Percentiles rank a stretch among this genome's conserved stretches.
phyloP scores from a whole-genome alignment of 2,888 invertebrate species.

The Epiblema foenella region DNA sequence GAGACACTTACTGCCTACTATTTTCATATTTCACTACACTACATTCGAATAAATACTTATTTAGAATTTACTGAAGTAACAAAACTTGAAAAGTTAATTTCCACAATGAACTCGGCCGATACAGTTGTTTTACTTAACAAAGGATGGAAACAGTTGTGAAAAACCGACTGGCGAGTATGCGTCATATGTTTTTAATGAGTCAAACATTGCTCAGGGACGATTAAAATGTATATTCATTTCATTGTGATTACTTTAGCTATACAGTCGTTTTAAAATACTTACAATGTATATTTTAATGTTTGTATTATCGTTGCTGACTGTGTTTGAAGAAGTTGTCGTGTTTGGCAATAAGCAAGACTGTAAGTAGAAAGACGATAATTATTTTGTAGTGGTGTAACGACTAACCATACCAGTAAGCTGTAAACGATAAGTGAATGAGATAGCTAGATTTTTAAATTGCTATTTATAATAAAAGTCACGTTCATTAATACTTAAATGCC shows the following conservation, averaged over 20 bases:
- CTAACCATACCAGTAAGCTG: no score
- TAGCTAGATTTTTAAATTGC: no score
- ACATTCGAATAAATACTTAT: slow-evolving; percentile 1
- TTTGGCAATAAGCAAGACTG: slow-evolving; percentile 9
- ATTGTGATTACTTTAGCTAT: background rate
- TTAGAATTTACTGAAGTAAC: background rate
- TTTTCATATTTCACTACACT: slow-evolving; percentile 38
- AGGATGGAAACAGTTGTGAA: slow-evolving; percentile 46
- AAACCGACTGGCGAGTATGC: slow-evolving; percentile 14
- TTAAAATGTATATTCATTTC: slow-evolving; percentile 10
- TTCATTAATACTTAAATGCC: no score
- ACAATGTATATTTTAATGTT: slow-evolving; percentile 11
- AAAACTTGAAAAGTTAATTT: background rate
- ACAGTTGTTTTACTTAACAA: slow-evolving; percentile 17
- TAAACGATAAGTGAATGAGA: no score
- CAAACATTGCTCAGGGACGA: background rate
- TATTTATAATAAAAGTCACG: no score
- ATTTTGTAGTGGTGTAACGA: no score
- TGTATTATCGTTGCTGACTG: background rate
- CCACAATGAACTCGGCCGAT: background rate
- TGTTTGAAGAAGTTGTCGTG: background rate
- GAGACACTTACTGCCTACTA: slow-evolving; percentile 36
- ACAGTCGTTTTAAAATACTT: slow-evolving; percentile 13
- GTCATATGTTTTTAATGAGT: slow-evolving; percentile 24
- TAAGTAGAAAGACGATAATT: background rate